phyloP scores from a whole-genome alignment of 2,888 invertebrate species.

The Atethmia centrago region DNA sequence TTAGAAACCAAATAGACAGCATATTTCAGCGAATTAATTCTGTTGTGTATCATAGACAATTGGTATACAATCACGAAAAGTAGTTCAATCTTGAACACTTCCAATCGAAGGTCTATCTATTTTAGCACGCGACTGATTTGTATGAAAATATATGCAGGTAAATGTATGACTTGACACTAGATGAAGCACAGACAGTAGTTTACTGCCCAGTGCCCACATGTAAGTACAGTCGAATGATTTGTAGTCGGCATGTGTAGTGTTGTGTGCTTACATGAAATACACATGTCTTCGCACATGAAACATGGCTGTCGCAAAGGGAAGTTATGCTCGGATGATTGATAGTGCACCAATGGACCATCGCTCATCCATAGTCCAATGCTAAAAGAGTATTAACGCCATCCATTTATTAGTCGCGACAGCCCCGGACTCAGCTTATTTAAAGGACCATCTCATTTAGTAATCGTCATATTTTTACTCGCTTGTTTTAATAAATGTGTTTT shows the following conservation, averaged over 20 bases:
- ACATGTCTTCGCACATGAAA: constrained; percentile 11
- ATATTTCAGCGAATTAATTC: not conserved
- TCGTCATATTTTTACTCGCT: not conserved
- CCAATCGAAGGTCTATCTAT: not conserved
- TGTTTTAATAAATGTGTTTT: not conserved
- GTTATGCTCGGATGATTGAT: constrained; percentile 26
- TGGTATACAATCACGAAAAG: constrained; percentile 4
- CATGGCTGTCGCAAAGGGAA: constrained; percentile 21
- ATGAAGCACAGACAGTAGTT: not conserved
- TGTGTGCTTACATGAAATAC: constrained; percentile 3
- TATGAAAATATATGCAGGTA: constrained; percentile 23
- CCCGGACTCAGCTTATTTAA: not conserved
- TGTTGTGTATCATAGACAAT: not conserved
- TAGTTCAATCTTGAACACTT: constrained; percentile 10
- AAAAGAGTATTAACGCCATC: constrained; percentile 1
- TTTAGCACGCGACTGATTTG: constrained; percentile 22
- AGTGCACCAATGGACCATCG: no score
- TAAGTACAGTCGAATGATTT: constrained; percentile 34
- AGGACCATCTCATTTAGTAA: not conserved
- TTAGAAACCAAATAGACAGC: not conserved
- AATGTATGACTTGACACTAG: constrained; percentile 27
- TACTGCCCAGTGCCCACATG: not conserved
- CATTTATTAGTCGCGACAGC: not conserved
- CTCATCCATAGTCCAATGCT: no score
- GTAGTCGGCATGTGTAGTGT: constrained; percentile 31